Evolutionary conservation across 2,888 invertebrate species (phyloP).

Genomic region (Eristalinus sepulchralis): DNA sequence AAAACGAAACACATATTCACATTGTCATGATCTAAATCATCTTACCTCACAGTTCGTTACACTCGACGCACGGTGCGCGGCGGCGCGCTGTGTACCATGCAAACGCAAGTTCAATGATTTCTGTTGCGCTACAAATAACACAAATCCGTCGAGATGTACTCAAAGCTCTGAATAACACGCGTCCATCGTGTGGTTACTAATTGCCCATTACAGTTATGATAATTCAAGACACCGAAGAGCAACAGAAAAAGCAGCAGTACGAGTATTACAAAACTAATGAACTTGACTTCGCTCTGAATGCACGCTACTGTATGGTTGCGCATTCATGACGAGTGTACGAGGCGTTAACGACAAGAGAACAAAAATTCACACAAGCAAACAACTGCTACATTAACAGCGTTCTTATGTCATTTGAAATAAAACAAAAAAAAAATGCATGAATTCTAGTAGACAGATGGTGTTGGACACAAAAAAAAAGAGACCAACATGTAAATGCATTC

Average conservation of each 20-base stretch:
- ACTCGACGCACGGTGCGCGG: constrained; percentile 1
- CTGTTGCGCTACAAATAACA: not conserved
- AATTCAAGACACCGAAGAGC: not conserved
- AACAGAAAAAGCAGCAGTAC: constrained; percentile 2
- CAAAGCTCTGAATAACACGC: constrained; percentile 13
- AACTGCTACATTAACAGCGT: constrained; percentile 3
- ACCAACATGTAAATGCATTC: constrained; percentile 1
- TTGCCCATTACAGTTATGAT: constrained; percentile 40
- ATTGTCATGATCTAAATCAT: constrained; percentile 55
- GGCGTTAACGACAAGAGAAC: constrained; percentile 6
- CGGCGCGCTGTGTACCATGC: not conserved
- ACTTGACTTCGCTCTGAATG: constrained; percentile 49
- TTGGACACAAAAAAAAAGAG: constrained; percentile 9
- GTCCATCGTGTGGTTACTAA: constrained; percentile 21
- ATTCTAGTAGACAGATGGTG: not conserved
- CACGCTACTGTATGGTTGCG: not conserved
- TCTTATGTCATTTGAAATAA: constrained; percentile 25
- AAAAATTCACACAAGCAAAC: constrained; percentile 5
- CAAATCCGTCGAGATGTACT: not conserved
- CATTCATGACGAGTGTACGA: not conserved
- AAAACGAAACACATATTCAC: not conserved
- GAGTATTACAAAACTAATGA: constrained; percentile 62
- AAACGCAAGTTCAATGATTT: constrained; percentile 66
- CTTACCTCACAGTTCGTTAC: constrained; percentile 56
- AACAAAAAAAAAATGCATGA: constrained; percentile 7